Base-by-base conservation (phyloP, 1,140 invertebrate species). In the Coboldia fuscipes region DNA sequence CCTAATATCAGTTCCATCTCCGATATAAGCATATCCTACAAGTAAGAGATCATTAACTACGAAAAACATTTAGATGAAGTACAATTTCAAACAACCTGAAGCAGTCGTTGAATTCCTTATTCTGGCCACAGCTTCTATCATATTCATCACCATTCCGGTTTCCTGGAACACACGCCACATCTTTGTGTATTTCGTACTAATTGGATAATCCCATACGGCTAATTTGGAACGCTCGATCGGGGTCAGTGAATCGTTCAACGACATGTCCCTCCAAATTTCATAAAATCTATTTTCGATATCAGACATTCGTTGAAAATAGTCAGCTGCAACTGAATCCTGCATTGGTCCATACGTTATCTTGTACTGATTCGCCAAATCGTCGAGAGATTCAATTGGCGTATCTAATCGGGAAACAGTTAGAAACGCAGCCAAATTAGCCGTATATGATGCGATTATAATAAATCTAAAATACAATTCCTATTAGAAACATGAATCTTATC, bases 201-300 rank as follows among this genome's bases (percentile, higher is more conserved):
- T 86, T 0, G 93, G 93, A 57, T 97, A 98, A 54, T 97, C 92
- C 92, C 92, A 98, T 0, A 97, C 92, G 0, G 92, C 90, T 10
- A 97, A 52, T 53, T 93, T 86, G 0, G 89, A 81, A 30, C 89
- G 59, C 48, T 96, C 86, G 0, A 88, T 67, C 24, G 88, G 80
- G 9, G 70, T 73, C 13, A 96, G 54, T 35, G 78, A 88, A 51
- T 96, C 90, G 45, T 96, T 92, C 8, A 97, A 57, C 21, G 85
- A 90, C 77, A 97, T 92, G 39, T 93, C 81, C 50, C 94, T 94
- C 92, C 92, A 97, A 41, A 96, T 93, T 44, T 92, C 82, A 51
- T 97, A 97, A 59, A 97, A 97, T 42, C 68, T 70, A 34, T 75
- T 68, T 59, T 97, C 93, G 39, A 97, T 97, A 41, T 89, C 70